phyloP scores from a whole-genome alignment of 2,888 invertebrate species.

The Drosophila neotestacea region DNA sequence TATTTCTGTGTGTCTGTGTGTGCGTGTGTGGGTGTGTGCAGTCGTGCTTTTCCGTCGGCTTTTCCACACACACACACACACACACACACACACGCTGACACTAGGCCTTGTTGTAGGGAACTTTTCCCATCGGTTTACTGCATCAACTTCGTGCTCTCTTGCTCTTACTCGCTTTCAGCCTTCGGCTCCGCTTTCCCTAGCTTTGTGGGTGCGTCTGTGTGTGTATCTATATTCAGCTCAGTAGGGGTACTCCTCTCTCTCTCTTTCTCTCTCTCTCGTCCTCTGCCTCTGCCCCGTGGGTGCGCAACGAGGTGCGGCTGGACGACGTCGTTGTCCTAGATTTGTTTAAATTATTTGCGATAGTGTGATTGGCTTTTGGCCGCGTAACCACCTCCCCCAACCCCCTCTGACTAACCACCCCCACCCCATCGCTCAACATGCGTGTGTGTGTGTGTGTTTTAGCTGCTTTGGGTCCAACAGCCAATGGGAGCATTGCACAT shows the following conservation, averaged over 20 bases:
- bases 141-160: slow-evolving; percentile 35
- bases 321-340: slow-evolving; percentile 82
- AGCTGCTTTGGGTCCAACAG: slow-evolving; percentile 60
- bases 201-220: slow-evolving; percentile 33
- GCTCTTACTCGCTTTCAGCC: slow-evolving; percentile 32
- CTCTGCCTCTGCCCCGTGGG: slow-evolving; percentile 59
- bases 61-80: slow-evolving; percentile 36
- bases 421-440: slow-evolving; percentile 2
- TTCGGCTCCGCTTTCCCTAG: slow-evolving; percentile 26
- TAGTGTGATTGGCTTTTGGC: slow-evolving; percentile 85
- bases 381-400: slow-evolving; percentile 22
- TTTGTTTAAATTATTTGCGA: slow-evolving; percentile 85
- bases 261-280: slow-evolving; percentile 40
- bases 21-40: slow-evolving; percentile 34
- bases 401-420: slow-evolving; percentile 3
- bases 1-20: slow-evolving; percentile 23
- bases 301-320: slow-evolving; percentile 33
- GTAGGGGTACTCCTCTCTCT: slow-evolving; percentile 41
- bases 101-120: slow-evolving; percentile 22
- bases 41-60: slow-evolving; percentile 76
- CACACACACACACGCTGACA: slow-evolving; percentile 7
- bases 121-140: slow-evolving; percentile 16
- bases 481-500: slow-evolving; percentile 82
- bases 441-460: slow-evolving; percentile 55
- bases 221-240: slow-evolving; percentile 14